These are phyloP conservation scores for Myotis lucifugus DNA, from an alignment of 2,113 vertebrate genomes.

Conservation along the genomic window DNA sequence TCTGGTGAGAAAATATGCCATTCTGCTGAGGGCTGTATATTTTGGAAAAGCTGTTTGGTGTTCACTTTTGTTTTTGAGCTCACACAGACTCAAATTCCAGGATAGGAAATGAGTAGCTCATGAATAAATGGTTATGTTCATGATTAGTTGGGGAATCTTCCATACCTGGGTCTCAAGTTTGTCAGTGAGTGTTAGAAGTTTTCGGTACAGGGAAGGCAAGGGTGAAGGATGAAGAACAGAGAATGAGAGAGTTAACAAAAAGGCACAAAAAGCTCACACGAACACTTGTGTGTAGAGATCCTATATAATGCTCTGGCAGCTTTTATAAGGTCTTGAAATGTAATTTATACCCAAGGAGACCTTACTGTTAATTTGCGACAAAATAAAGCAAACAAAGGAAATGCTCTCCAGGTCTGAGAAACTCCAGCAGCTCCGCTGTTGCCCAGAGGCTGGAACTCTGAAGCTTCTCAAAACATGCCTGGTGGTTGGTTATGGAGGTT, in stretches of 20 bases:
- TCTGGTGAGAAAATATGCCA: conserved; percentile 60
- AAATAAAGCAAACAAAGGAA: not conserved
- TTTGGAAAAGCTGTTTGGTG: conserved; percentile 60
- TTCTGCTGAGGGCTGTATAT: conserved; percentile 59
- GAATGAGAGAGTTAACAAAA: not conserved
- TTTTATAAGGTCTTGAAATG: not conserved
- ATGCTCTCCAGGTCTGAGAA: not conserved
- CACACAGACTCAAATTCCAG: not conserved
- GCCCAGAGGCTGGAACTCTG: not conserved
- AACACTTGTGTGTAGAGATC: not conserved
- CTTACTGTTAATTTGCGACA: not conserved
- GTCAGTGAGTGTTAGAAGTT: not conserved
- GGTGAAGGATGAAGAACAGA: not conserved
- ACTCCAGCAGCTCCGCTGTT: not conserved
- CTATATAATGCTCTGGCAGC: not conserved
- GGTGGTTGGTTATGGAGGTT: not conserved
- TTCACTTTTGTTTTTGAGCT: not conserved
- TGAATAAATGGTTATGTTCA: not conserved
- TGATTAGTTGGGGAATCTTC: not conserved
- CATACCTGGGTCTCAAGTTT: not conserved
- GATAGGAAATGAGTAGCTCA: not conserved
- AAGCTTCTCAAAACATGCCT: not conserved
- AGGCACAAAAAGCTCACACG: not conserved
- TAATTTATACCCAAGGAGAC: not conserved
- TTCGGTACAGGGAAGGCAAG: not conserved